Conservation (phyloP, 2,888 invertebrate genomes). For the Temnothorax unifasciatus region DNA sequence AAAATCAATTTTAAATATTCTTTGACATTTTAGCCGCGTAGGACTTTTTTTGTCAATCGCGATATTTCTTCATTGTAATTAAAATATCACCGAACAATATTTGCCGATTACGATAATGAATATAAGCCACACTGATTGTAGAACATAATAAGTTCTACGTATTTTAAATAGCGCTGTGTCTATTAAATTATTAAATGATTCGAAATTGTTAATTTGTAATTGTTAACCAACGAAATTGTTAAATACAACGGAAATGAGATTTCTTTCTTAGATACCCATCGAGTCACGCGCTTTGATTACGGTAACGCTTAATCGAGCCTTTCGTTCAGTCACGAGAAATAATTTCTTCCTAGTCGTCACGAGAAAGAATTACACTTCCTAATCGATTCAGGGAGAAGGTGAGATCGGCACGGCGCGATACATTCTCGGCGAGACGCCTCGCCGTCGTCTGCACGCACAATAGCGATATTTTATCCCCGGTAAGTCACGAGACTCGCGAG, state of each 20-base stretch:
- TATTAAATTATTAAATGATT: background rate
- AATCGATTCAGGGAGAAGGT: slow-evolving; percentile 35
- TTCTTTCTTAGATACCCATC: background rate
- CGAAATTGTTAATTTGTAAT: background rate
- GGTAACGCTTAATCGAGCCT: background rate
- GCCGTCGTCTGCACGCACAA: slow-evolving; percentile 45
- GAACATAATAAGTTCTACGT: background rate
- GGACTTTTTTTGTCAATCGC: background rate
- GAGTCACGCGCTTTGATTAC: background rate
- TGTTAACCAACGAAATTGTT: background rate
- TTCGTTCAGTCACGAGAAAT: slow-evolving; percentile 21
- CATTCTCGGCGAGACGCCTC: slow-evolving; percentile 26
- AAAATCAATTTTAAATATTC: background rate
- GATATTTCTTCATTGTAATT: background rate
- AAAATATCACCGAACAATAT: background rate
- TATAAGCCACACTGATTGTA: background rate
- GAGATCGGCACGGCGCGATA: slow-evolving; percentile 18
- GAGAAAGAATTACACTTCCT: slow-evolving; percentile 16
- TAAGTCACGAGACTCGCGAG: slow-evolving; percentile 33
- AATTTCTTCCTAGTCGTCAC: slow-evolving; percentile 18
- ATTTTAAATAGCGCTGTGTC: background rate
- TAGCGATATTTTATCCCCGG: slow-evolving; percentile 35
- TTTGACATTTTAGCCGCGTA: background rate
- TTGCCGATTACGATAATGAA: background rate
- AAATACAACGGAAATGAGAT: background rate